Conservation (phyloP, 2,888 invertebrate genomes). For the Clepsis dumicolana region DNA sequence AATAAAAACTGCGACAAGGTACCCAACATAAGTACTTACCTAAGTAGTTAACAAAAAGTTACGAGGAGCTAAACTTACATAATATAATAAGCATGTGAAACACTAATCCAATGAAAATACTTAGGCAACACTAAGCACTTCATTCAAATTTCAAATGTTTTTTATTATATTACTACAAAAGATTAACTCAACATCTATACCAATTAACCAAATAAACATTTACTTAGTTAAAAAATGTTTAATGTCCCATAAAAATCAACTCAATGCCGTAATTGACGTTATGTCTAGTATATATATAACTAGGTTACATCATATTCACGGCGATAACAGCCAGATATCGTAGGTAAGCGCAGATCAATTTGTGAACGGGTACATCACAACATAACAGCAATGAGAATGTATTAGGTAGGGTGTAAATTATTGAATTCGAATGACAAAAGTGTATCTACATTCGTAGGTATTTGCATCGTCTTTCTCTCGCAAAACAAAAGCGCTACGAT, state of each 20-base stretch:
- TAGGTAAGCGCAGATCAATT: background rate
- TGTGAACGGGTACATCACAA: too few relatives aligned
- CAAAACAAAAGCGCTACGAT: constrained; percentile 48
- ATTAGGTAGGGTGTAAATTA: background rate
- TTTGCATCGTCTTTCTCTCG: constrained; percentile 1
- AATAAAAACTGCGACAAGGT: too few relatives aligned
- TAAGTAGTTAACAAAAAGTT: background rate
- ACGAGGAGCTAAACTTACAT: too few relatives aligned
- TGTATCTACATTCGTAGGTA: background rate
- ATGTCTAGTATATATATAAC: constrained; percentile 23
- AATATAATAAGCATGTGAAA: too few relatives aligned
- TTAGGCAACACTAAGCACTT: too few relatives aligned
- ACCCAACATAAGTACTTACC: background rate
- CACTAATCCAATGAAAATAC: too few relatives aligned
- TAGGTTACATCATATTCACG: constrained; percentile 35
- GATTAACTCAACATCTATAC: too few relatives aligned
- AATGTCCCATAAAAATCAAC: background rate
- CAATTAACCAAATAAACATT: too few relatives aligned
- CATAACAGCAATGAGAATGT: too few relatives aligned
- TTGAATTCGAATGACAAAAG: background rate
- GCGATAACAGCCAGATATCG: background rate
- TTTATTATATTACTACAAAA: too few relatives aligned
- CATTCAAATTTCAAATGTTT: too few relatives aligned
- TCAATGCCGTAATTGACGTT: background rate
- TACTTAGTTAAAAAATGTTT: background rate